Base-by-base conservation (phyloP, 2,797 vertebrate genomes). In the Clarias laeviceps region DNA sequence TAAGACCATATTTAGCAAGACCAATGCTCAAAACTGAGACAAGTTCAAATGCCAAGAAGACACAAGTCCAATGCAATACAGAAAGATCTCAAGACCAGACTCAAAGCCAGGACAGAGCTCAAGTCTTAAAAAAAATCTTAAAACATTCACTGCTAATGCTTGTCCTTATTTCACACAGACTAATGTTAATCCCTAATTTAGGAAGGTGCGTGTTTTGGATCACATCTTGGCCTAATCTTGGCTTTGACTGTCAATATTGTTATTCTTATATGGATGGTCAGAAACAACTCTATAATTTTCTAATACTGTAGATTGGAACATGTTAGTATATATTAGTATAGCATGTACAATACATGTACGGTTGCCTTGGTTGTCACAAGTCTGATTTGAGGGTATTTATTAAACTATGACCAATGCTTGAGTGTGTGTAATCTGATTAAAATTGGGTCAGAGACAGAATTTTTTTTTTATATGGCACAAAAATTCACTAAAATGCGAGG, bases 121-220 rank as follows among this genome's bases (percentile, higher is more conserved):
- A 27, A n/a, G 7, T 78, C 29, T 32, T 61, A 62, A 14, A 40
- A 22, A 14, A 61, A 34, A 9, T 93, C 93, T 93, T 93, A 92
- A 93, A 92, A 93, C 92, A 93, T 93, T 92, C 94, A 91, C 91
- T 64, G 89, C 29, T 32, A 74, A 56, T 91, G 91, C 87, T 83
- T 82, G 88, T 92, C 92, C 73, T 20, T 59, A 59, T 78, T 32
- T 57, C 29, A 77, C 27, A 20, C 11, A 32, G 29, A 12, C 27
- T 34, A 59, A 77, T 40, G 34, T 32, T 61, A 40, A 24, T 62
- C 57, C 22, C 32, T 79, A 79, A 9, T 79, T 64, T 20, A 22
- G 9, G 11, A 56, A 22, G 1, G 54, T 22, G 27, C 14, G 9
- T 27, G 4, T 77, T 57, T 34, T 32, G 50, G 3, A 17, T 76